Evolutionary conservation across 2,113 vertebrate genomes (phyloP).

Genomic region (Bufo bufo): DNA sequence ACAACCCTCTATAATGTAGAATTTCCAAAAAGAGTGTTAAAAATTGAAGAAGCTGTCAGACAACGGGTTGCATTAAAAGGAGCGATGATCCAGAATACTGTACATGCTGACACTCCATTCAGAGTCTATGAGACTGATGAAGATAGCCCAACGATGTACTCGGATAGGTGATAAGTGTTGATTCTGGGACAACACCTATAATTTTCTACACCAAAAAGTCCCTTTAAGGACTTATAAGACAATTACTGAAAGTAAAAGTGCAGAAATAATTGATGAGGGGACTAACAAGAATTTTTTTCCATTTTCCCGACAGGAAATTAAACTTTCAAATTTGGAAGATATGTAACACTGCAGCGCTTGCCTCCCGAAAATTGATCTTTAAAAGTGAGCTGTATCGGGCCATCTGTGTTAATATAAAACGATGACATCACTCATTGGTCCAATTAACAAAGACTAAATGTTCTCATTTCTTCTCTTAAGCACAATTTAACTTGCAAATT

Average conservation of each 20-base stretch:
- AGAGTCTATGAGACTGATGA: no score
- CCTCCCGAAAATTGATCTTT: not conserved
- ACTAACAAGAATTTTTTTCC: not conserved
- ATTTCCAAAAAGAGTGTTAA: no score
- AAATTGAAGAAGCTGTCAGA: no score
- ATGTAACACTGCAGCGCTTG: not conserved
- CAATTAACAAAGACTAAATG: slow-evolving; percentile 25
- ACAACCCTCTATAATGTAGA: no score
- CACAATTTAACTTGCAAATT: slow-evolving; percentile 60
- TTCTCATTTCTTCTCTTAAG: slow-evolving; percentile 7
- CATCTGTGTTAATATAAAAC: not conserved
- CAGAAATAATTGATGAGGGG: not conserved
- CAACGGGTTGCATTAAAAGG: no score
- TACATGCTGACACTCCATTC: no score
- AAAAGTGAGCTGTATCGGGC: not conserved
- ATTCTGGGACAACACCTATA: no score
- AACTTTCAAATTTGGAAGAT: not conserved
- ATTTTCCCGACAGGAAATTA: not conserved
- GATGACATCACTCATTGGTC: slow-evolving; percentile 8
- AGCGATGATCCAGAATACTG: no score
- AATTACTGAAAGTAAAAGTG: not conserved
- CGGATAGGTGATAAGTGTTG: no score
- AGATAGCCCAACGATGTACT: no score
- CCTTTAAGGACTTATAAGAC: not conserved
- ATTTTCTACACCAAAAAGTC: not conserved